phyloP scores from a whole-genome alignment of 2,888 invertebrate species.

The Galeopsomyia nigrocyanea region DNA sequence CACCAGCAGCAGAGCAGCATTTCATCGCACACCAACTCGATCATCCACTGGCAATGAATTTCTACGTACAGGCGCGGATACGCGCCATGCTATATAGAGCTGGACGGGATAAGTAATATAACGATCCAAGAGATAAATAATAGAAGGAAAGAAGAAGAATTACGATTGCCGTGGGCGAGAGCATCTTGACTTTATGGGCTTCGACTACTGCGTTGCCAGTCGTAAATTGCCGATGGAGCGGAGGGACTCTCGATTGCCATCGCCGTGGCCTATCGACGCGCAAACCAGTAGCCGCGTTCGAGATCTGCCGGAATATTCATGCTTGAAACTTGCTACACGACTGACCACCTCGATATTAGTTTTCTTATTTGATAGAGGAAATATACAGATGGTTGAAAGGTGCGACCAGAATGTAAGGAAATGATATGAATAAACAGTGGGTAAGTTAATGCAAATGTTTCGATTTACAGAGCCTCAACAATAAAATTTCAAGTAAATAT shows the following conservation, averaged over 20 bases:
- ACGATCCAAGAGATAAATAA: conserved; percentile 42
- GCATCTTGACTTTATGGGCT: neutral
- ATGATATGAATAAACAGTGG: no score
- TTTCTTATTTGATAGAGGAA: no score
- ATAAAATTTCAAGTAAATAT: no score
- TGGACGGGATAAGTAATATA: conserved; percentile 34
- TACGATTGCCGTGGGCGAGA: conserved; percentile 5
- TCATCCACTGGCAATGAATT: conserved; percentile 23
- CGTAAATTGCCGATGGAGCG: conserved; percentile 13
- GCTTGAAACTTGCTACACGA: neutral
- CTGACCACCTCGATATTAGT: neutral
- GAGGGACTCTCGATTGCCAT: conserved; percentile 21
- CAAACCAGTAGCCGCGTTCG: neutral
- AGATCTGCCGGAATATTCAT: conserved; percentile 32
- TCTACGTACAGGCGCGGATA: conserved; percentile 1
- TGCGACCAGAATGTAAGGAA: no score
- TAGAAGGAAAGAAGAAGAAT: conserved; percentile 44
- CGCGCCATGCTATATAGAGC: neutral
- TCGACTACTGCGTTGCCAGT: conserved; percentile 1
- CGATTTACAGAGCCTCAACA: no score
- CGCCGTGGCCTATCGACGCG: neutral
- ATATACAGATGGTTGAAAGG: no score
- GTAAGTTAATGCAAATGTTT: no score
- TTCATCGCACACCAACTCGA: neutral
- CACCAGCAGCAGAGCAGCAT: neutral